A percentile compares a stretch with the other conserved stretches of the same genome.
Conservation (phyloP, 1,140 invertebrate species). For the Nasonia giraulti region DNA sequence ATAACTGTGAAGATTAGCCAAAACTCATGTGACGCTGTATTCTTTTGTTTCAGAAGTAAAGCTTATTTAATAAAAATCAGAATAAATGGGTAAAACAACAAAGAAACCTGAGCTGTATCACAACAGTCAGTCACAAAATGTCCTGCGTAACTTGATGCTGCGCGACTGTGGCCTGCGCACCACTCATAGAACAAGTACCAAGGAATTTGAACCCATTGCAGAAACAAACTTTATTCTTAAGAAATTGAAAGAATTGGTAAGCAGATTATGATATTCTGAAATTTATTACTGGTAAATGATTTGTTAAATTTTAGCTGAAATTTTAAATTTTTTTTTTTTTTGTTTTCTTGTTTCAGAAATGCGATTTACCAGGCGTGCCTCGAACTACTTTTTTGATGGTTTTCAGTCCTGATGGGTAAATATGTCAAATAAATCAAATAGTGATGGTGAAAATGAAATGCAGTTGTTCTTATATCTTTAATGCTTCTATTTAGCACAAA, state of each 20-base stretch:
- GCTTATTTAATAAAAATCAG: slow-evolving; percentile 9
- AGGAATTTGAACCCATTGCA: slow-evolving; percentile 72
- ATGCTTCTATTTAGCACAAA: slow-evolving; percentile 77
- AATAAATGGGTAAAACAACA: slow-evolving; percentile 64
- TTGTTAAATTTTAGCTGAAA: neutral
- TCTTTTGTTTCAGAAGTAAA: slow-evolving; percentile 12
- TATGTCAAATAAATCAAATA: slow-evolving; percentile 38
- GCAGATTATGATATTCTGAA: slow-evolving; percentile 15
- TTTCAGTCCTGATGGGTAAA: slow-evolving; percentile 89
- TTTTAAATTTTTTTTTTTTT: slow-evolving; percentile 29
- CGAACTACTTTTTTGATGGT: slow-evolving; percentile 89
- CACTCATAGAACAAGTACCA: slow-evolving; percentile 61
- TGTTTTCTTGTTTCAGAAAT: slow-evolving; percentile 76
- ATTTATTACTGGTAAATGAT: too few species aligned
- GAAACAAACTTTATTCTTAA: slow-evolving; percentile 75
- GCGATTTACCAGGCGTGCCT: slow-evolving; percentile 83
- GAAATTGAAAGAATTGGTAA: slow-evolving; percentile 74
- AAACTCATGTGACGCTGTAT: neutral
- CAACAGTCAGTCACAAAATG: slow-evolving; percentile 60
- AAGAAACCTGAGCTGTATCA: slow-evolving; percentile 60
- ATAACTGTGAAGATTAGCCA: neutral
- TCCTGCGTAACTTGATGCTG: slow-evolving; percentile 66
- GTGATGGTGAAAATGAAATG: slow-evolving; percentile 36
- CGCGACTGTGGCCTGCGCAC: slow-evolving; percentile 66
- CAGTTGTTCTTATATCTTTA: neutral